Evolutionary conservation across 2,113 vertebrate genomes (phyloP), one percentile per base, ranked within the genome.

Genomic region (Macaca nemestrina): DNA sequence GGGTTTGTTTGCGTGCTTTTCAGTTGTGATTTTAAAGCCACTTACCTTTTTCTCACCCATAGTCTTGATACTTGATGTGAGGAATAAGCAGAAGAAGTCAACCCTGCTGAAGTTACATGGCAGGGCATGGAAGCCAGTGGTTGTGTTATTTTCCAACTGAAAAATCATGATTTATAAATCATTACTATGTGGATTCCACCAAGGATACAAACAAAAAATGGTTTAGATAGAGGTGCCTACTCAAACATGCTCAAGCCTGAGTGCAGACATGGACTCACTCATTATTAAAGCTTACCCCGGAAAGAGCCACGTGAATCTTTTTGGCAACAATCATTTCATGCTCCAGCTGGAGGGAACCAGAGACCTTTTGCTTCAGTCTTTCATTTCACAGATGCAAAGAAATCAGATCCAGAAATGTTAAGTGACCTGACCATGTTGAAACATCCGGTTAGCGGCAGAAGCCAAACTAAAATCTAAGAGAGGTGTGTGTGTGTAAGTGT

Each of bases 301-400:
- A 81, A 57, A 78, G 38, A 64, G 25, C 18, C 43, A 27, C 3
- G 0, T 22, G 61, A 87, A 70, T 1, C 17, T 7, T 84, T 55
- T 30, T 20, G 3, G 59, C 52, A 30, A 22, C 1, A 18, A 9
- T 80, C 17, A 18, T 92, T n/a, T 25, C 23, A 38, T 10, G 23
- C 38, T 87, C 45, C n/a, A 40, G 22, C 27, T 61, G 18, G 25
- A 80, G 57, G 30, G 35, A 90, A 61, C 18, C 23, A 23, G 35
- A 38, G 38, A 57, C 12, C 85, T 83, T 17, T 68, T 45, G 9
- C 2, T 55, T 27, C 40, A 32, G 93, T 38, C 35, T 6, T 20
- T 83, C 30, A 55, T 90, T 83, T 96, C 75, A 87, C 43, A 96
- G 72, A 84, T 38, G 61, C n/a, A 79, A 88, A 83, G 64, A 84